phyloP scores from a whole-genome alignment of 1,140 invertebrate species.

The Macrosteles quadrilineatus region DNA sequence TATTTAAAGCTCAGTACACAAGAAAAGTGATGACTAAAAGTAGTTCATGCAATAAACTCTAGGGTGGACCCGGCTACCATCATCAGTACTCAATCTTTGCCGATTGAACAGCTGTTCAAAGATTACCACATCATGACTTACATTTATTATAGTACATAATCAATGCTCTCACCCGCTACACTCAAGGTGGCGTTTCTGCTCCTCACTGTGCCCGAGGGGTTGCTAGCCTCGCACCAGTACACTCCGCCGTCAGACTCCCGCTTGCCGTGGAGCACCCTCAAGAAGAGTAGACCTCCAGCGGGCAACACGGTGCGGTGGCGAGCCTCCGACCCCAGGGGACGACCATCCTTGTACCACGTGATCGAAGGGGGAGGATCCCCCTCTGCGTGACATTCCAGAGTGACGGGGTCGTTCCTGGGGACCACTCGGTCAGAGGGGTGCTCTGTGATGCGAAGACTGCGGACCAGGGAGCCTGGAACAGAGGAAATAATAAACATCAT shows the following conservation, averaged over 20 bases:
- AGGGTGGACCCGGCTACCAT: no score
- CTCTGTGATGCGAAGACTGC: slow-evolving; percentile 43
- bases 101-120: no score
- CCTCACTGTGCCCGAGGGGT: slow-evolving; percentile 78
- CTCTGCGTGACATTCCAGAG: slow-evolving; percentile 88
- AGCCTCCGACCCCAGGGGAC: slow-evolving; percentile 58
- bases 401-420: slow-evolving; percentile 85
- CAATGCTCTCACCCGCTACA: slow-evolving; percentile 75
- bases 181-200: slow-evolving; percentile 72
- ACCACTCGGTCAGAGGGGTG: slow-evolving; percentile 54
- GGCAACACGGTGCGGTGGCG: slow-evolving; percentile 40
- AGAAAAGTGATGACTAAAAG: no score
- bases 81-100: no score
- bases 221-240: slow-evolving; percentile 84
- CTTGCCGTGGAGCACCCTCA: slow-evolving; percentile 74
- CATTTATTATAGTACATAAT: no score
- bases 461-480: no score
- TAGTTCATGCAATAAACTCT: no score
- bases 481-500: no score
- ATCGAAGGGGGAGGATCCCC: slow-evolving; percentile 90
- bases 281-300: slow-evolving; percentile 41
- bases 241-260: slow-evolving; percentile 84
- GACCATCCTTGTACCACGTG: slow-evolving; percentile 85
- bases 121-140: no score
- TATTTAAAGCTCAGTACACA: no score